Base-by-base conservation (phyloP, 2,888 invertebrate genomes). In the Cancer borealis region DNA sequence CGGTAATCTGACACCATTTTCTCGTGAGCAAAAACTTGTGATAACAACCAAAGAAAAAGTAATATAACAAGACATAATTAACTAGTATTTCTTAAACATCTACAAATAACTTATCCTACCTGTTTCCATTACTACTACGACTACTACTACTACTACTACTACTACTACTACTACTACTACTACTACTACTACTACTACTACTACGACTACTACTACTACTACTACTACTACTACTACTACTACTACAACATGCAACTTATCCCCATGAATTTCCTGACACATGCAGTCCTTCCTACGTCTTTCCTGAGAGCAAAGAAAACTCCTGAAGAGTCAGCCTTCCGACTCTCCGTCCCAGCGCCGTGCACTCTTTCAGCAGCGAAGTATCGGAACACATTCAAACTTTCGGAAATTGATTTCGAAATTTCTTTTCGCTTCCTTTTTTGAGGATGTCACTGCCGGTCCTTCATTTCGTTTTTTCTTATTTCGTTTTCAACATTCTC, bases 341-440 rank as follows among this genome's bases (percentile, higher is more conserved):
- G 79, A 8, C 30, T 30, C 79, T 30, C 26, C 30, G 79, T 30
- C 79, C n/a, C n/a, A 6, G 73, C 73, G 73, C 26, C n/a, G 73
- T 73, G 79, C 79, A 79, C 79, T 30, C 79, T 79, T 79, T 79
- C 79, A 79, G 30, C 79, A 12, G 79, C 79, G 30, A 30, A 30
- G 79, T 79, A 79, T 79, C 79, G 79, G 79, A 79, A 79, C 79
- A 30, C 79, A 79, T 79, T 30, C 79, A 79, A 79, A 79, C 79
- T 79, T 79, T 79, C 8, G 30, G 79, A 79, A 79, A 79, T 79
- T 79, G 79, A 79, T 79, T 79, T 79, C 79, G 79, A 79, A 79
- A 79, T 79, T 79, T 79, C 79, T 26, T 79, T 79, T 79, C 79
- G 79, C 30, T 79, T 79, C 30, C 79, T 79, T 79, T 21, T 73